Evolutionary conservation across 1,140 invertebrate species (phyloP), one percentile per base, ranked within the genome.

Genomic region (Papilio dardanus): DNA sequence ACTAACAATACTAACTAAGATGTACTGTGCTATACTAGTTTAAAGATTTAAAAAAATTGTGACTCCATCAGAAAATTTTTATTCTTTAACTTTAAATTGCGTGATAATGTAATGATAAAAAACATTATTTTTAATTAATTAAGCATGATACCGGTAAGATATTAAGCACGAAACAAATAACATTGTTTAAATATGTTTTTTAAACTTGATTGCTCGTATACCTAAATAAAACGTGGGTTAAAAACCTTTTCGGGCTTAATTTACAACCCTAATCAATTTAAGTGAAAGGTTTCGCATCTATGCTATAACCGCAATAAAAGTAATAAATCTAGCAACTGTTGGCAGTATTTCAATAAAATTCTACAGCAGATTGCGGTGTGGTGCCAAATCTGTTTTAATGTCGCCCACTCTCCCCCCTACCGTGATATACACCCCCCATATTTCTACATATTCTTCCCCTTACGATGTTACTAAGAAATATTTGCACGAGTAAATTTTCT

Each of bases 321-420:
- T 46, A 42, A 71, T 71, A 71, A 71, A 71, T 71, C 40, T 31
- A n/a, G 68, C 68, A 16, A 71, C 68, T 71, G 68, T 71, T 71
- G 68, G 68, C 68, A 71, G 37, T 42, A 71, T 71, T 42, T 71
- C 68, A 71, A 71, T 71, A 71, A 46, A 69, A 69, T 42, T 40
- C 68, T 71, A 71, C 37, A 46, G 24, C 28, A 46, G 68, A 28
- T 62, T 71, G 68, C 68, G 40, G 28, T 40, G 40, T n/a, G 24
- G 37, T 42, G 37, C 67, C 35, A 69, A 69, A 62, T 50, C n/a
- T 42, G 68, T 50, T 71, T 71, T 50, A 62, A 62, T 62, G 54
- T 62, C 54, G 54, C 54, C 54, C 7, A 16, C 21, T 1, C 54
- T 24, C 54, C 8, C 12, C 24, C 12, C 24, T 28, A 62, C 21